Evolutionary conservation across 2,888 invertebrate species (phyloP), one percentile per base, ranked within the genome.

Genomic region (Orchesellides sinensis): DNA sequence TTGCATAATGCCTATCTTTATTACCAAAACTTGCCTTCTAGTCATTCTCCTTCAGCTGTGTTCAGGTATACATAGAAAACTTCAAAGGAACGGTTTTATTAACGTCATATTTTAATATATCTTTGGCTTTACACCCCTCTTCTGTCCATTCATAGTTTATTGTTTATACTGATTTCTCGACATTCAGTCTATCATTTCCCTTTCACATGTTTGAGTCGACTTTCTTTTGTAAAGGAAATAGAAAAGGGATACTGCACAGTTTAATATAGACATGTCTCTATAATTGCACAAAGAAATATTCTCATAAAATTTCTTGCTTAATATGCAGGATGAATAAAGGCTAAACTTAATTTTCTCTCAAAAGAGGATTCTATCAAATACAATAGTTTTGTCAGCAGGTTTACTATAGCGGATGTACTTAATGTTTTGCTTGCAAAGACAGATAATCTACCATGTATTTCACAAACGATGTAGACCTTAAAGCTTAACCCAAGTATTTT

Each of bases 11-110:
- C 61, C 81, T 25, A 40, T 45, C 72, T 40, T 82, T 70, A 27
- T 74, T 81, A 81, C 70, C 83, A 73, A 77, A 82, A 54, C 79
- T 52, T 83, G 70, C 73, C 83, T 84, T 81, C 86, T 87, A 87
- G 87, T 87, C 87, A 86, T 83, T 84, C 83, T 80, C 73, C 83
- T 86, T 73, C 85, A 86, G 49, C 35, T 86, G 85, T 86, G 87
- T 86, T 87, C 87, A 84, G 87, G 87, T 85, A 85, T 21, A 49
- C 4, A 23, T 3, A 72, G 59, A 47, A n/a, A 59, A 77, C 47
- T 40, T 63, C 47, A 70, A 78, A 78, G n/a, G n/a, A n/a, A n/a
- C 35, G 59, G 61, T 61, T 78, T 68, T 40, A 61, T 69, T 69
- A 69, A 52, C 25, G 45, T 12, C 56, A 49, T 49, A 12, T 17